phyloP scores from a whole-genome alignment of 2,797 vertebrate species.

The Echeneis naucrates region DNA sequence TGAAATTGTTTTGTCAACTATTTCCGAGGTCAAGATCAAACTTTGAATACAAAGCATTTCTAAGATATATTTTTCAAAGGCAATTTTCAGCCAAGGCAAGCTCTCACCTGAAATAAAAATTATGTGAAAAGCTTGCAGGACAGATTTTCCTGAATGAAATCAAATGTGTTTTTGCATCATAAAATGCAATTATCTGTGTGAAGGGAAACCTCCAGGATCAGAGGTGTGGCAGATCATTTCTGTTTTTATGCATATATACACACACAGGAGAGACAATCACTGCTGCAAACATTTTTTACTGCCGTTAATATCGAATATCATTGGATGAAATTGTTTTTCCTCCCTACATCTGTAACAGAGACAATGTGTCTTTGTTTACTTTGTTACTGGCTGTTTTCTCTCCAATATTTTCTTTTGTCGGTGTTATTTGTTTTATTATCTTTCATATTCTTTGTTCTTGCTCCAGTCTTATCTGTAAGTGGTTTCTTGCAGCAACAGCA shows the following conservation, averaged over 20 bases:
- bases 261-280: neutral
- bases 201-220: conserved; percentile 2
- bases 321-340: neutral
- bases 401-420: conserved; percentile 27
- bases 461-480: conserved; percentile 38
- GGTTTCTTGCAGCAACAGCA: conserved; percentile 41
- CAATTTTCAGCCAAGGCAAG: neutral
- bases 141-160: neutral
- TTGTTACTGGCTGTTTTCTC: conserved; percentile 12
- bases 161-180: neutral
- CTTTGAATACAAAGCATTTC: neutral
- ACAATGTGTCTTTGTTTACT: conserved; percentile 9
- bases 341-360: conserved; percentile 6
- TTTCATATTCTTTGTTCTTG: conserved; percentile 36
- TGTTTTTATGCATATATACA: neutral
- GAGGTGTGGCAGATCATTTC: neutral
- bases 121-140: neutral
- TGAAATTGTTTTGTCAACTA: neutral
- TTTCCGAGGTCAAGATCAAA: neutral
- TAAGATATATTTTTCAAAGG: neutral
- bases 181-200: conserved; percentile 6
- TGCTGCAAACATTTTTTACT: neutral
- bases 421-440: conserved; percentile 12
- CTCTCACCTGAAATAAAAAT: conserved; percentile 1
- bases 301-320: conserved; percentile 4